These are phyloP conservation scores for Cardiocondyla obscurior DNA, from an alignment of 1,140 invertebrate species.

Conservation along the genomic window DNA sequence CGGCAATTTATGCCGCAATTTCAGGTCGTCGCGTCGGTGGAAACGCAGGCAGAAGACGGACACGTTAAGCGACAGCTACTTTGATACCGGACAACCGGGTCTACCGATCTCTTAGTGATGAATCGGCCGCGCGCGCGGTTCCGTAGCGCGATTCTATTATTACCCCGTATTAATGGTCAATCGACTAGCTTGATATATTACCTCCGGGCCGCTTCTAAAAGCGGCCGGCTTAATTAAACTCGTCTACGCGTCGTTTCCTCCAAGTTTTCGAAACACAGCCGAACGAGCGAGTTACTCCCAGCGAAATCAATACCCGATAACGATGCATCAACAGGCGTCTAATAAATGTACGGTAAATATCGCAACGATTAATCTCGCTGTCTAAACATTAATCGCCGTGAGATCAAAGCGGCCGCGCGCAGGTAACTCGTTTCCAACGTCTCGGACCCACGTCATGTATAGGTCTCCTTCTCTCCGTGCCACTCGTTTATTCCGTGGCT, in stretches of 20 bases:
- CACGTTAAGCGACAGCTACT: conserved; percentile 16
- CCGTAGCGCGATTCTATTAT: not conserved
- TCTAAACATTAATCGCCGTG: conserved; percentile 1
- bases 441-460: not conserved
- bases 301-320: conserved; percentile 14
- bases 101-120: not conserved
- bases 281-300: not conserved
- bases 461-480: not conserved
- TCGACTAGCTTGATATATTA: not conserved
- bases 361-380: conserved; percentile 20
- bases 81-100: not conserved
- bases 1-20: conserved; percentile 49
- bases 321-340: conserved; percentile 17
- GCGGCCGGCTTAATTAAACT: not conserved
- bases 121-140: not conserved
- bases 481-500: not conserved
- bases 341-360: not conserved
- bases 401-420: conserved; percentile 4
- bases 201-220: not conserved
- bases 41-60: not conserved
- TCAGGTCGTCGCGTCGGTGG: conserved; percentile 19
- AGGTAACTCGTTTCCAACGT: not conserved
- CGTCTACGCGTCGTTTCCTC: not conserved
- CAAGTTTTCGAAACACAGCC: not conserved
- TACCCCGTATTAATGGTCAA: not conserved